A percentile compares a stretch with the other conserved stretches of the same genome.
phyloP scores from a whole-genome alignment of 2,797 vertebrate genomes.

The Xenops minutus region DNA sequence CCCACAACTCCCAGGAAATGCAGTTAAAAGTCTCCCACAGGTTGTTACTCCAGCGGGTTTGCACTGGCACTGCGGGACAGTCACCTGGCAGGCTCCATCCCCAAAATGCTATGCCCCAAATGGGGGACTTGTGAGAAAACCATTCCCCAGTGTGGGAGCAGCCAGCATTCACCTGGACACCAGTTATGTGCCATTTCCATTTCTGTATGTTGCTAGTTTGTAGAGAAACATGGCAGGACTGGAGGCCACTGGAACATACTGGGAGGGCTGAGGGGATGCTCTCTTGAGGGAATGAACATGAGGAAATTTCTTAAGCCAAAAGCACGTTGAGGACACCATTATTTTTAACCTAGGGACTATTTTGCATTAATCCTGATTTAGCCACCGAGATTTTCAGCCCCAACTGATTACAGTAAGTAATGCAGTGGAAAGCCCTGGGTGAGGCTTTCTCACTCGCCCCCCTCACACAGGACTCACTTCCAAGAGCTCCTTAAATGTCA shows the following conservation, averaged over 20 bases:
- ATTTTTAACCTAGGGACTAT: neutral
- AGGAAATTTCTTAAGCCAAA: neutral
- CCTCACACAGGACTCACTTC: neutral
- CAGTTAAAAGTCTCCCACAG: neutral
- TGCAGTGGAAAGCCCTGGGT: neutral
- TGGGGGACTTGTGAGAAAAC: neutral
- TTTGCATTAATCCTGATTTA: conserved; percentile 24
- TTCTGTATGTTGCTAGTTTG: neutral
- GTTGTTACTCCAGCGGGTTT: neutral
- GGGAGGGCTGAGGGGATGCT: neutral
- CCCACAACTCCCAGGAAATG: conserved; percentile 27
- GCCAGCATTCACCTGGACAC: neutral
- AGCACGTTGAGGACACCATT: neutral
- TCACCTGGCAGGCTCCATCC: neutral
- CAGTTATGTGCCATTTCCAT: neutral
- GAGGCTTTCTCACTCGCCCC: neutral
- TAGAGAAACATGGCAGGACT: neutral
- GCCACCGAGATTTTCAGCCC: conserved; percentile 9
- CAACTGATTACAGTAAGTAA: conserved; percentile 8
- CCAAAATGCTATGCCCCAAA: neutral
- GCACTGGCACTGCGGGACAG: accelerated
- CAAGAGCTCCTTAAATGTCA: neutral
- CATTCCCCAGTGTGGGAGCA: accelerated
- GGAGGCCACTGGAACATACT: neutral
- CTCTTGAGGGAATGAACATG: neutral